phyloP scores from a whole-genome alignment of 2,797 vertebrate species.

The Neomorphus geoffroyi region DNA sequence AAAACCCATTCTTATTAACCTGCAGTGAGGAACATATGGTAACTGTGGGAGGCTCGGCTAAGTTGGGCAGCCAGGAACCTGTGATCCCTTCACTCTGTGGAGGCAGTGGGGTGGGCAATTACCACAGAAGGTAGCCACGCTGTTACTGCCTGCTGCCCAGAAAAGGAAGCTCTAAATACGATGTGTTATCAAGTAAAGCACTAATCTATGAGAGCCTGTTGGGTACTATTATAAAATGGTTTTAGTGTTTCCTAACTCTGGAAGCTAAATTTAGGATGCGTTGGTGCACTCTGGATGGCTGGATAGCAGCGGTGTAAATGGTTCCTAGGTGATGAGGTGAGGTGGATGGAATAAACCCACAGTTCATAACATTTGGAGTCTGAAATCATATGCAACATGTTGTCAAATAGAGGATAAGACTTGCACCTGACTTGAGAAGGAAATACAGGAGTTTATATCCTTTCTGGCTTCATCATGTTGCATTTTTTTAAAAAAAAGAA shows the following conservation, averaged over 20 bases:
- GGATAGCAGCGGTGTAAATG: not conserved
- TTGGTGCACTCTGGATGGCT: not conserved
- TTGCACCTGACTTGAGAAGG: not conserved
- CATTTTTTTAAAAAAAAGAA: not conserved
- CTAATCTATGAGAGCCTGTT: slow-evolving; percentile 33
- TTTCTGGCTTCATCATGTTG: not conserved
- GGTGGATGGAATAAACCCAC: not conserved
- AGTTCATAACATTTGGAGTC: not conserved
- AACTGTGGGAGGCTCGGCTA: slow-evolving; percentile 63
- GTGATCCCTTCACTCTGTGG: not conserved
- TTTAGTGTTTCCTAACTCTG: slow-evolving; percentile 10
- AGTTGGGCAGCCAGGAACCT: slow-evolving; percentile 49
- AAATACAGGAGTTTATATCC: not conserved
- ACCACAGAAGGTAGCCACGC: slow-evolving; percentile 54
- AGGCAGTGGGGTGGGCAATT: slow-evolving; percentile 58
- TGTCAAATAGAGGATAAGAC: not conserved
- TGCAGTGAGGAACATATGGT: slow-evolving; percentile 52
- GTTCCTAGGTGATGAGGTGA: not conserved
- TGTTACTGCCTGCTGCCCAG: slow-evolving; percentile 58
- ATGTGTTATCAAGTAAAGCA: slow-evolving; percentile 29
- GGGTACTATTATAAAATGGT: not conserved
- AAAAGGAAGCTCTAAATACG: slow-evolving; percentile 51
- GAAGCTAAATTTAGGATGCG: slow-evolving; percentile 46
- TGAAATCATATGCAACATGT: not conserved
- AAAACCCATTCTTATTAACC: slow-evolving; percentile 59